Conservation (phyloP, 35 echinoderm and acorn worm species). For the Amphiura filiformis region DNA sequence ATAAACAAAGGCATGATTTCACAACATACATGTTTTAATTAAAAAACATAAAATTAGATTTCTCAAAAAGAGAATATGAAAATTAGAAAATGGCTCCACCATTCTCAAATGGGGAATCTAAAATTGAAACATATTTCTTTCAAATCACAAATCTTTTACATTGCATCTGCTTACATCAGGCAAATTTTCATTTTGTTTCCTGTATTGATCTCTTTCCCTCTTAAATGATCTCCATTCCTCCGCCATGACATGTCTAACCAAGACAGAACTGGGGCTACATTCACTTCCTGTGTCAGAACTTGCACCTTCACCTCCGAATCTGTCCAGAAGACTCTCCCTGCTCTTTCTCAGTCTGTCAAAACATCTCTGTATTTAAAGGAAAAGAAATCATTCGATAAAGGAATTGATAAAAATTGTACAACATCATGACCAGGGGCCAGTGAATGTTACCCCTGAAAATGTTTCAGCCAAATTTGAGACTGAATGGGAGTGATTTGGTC, state of each 20-base stretch:
- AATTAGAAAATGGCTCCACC: neutral
- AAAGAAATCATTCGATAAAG: too few relatives aligned
- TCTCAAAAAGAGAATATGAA: neutral
- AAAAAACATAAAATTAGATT: too few relatives aligned
- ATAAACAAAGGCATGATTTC: too few relatives aligned
- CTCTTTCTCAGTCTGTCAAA: constrained; percentile 4
- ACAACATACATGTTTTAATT: too few relatives aligned
- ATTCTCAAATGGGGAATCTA: neutral
- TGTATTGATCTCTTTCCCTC: constrained; percentile 8
- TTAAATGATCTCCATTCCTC: constrained; percentile 22
- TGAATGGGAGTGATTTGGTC: neutral
- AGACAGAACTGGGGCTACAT: neutral
- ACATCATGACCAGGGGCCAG: neutral
- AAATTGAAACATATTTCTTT: neutral
- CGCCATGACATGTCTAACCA: constrained; percentile 17
- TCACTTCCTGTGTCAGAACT: neutral
- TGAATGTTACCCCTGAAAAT: neutral
- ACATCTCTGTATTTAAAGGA: constrained; percentile 18
- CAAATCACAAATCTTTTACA: neutral
- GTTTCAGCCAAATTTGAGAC: neutral
- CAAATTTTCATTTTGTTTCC: neutral
- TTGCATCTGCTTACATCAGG: constrained; percentile 19
- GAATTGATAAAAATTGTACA: neutral
- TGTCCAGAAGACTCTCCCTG: constrained; percentile 14
- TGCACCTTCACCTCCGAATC: neutral